Conservation (phyloP, 2,113 vertebrate species). For the Tonatia bakeri region DNA sequence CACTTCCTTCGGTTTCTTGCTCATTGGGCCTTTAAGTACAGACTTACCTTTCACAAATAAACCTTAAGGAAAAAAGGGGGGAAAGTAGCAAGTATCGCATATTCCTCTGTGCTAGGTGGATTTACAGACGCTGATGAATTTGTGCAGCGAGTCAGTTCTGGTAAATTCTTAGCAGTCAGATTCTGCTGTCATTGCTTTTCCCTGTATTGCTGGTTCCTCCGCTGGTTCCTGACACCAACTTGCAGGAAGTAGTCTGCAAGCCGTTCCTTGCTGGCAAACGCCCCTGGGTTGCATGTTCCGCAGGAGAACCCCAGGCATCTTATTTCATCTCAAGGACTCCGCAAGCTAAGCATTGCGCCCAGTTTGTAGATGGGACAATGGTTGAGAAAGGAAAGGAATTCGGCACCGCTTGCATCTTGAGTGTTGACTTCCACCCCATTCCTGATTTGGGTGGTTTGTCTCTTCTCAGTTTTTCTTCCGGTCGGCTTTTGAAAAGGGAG, state of each 20-base stretch:
- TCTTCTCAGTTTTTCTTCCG: background rate
- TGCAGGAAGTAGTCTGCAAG: too few species aligned
- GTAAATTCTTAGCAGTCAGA: background rate
- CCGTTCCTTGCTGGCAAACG: too few species aligned
- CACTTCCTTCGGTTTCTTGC: background rate
- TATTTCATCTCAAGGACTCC: background rate
- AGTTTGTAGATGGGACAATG: background rate
- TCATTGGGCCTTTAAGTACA: background rate
- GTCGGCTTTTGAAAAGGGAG: background rate
- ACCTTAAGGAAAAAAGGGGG: background rate
- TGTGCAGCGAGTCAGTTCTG: background rate
- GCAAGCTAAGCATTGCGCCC: too few species aligned
- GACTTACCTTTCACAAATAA: background rate
- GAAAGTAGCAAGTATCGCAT: rapidly evolving
- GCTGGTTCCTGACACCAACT: too few species aligned
- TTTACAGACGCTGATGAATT: background rate
- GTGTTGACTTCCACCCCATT: background rate
- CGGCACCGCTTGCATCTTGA: background rate
- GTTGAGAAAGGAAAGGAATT: background rate
- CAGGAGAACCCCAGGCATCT: rapidly evolving
- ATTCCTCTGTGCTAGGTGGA: rapidly evolving
- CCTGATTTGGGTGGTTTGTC: background rate
- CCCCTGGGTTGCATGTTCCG: rapidly evolving
- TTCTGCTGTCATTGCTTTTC: background rate
- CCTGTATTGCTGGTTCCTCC: background rate